Conservation (phyloP, 35 echinoderm and acorn worm species). For the Holothuria glaberrima region DNA sequence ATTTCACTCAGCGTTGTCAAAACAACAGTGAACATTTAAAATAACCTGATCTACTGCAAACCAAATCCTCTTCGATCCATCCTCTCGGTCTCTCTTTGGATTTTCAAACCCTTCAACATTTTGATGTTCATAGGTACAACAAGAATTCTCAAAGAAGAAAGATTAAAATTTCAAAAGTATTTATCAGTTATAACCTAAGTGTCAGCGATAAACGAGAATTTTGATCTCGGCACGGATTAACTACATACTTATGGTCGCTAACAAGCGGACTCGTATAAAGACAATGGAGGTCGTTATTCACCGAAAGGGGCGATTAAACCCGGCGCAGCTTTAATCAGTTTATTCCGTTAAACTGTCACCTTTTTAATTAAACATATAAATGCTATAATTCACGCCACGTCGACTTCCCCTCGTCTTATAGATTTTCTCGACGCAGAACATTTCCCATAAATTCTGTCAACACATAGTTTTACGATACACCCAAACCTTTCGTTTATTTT, state of each 20-base stretch:
- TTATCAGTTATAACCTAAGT: constrained; percentile 32
- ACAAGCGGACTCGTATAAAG: constrained; percentile 17
- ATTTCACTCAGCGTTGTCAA: constrained; percentile 41
- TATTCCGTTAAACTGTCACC: constrained; percentile 51
- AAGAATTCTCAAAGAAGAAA: background rate
- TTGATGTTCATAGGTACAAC: no score
- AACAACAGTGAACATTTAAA: constrained; percentile 10
- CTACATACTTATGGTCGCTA: constrained; percentile 27
- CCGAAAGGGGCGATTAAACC: background rate
- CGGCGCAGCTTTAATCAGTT: constrained; percentile 30
- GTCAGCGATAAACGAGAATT: constrained; percentile 25
- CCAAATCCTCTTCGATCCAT: no score
- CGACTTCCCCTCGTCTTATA: background rate
- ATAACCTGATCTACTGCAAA: no score
- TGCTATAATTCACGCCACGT: background rate
- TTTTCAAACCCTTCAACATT: no score
- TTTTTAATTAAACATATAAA: constrained; percentile 52
- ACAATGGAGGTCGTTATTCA: background rate
- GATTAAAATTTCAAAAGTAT: constrained; percentile 44
- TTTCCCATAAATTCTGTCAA: constrained; percentile 49
- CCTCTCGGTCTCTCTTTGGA: no score
- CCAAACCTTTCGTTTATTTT: constrained; percentile 35
- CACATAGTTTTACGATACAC: constrained; percentile 44
- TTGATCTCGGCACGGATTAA: constrained; percentile 35
- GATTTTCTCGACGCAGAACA: background rate